Evolutionary conservation across 2,888 invertebrate species (phyloP).

Genomic region (Pseudoips prasinana): DNA sequence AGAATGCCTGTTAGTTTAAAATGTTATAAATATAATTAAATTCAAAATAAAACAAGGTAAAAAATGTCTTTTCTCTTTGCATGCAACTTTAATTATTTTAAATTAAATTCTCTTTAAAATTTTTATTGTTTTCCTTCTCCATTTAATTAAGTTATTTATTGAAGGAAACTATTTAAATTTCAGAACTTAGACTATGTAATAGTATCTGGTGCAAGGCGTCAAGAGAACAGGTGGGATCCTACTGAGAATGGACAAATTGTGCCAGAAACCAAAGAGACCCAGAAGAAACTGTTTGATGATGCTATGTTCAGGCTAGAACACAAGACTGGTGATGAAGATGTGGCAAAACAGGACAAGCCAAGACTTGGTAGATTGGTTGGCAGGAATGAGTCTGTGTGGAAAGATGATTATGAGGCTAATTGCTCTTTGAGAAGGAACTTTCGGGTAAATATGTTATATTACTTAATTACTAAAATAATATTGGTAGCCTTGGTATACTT

Average conservation of each 20-base stretch:
- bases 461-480: too few relatives aligned
- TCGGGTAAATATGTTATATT: conserved; percentile 89
- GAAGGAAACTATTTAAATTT: too few relatives aligned
- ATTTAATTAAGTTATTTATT: too few relatives aligned
- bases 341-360: conserved; percentile 87
- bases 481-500: too few relatives aligned
- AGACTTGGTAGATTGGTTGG: conserved; percentile 88
- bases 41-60: too few relatives aligned
- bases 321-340: conserved; percentile 88
- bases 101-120: too few relatives aligned
- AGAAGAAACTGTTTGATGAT: conserved; percentile 95
- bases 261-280: conserved; percentile 94
- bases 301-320: conserved; percentile 99
- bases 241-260: conserved; percentile 96
- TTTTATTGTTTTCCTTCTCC: too few relatives aligned
- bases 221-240: conserved; percentile 99
- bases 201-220: conserved; percentile 95
- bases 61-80: too few relatives aligned
- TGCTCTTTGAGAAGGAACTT: conserved; percentile 91
- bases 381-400: conserved; percentile 91
- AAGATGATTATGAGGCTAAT: conserved; percentile 96
- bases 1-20: too few relatives aligned
- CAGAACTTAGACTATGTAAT: conserved; percentile 98
- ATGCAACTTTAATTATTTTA: too few relatives aligned
- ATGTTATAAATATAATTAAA: too few relatives aligned